A percentile compares a stretch with the other conserved stretches of the same genome.
phyloP scores from a whole-genome alignment of 2,113 vertebrate species.

The Haemorhous mexicanus region DNA sequence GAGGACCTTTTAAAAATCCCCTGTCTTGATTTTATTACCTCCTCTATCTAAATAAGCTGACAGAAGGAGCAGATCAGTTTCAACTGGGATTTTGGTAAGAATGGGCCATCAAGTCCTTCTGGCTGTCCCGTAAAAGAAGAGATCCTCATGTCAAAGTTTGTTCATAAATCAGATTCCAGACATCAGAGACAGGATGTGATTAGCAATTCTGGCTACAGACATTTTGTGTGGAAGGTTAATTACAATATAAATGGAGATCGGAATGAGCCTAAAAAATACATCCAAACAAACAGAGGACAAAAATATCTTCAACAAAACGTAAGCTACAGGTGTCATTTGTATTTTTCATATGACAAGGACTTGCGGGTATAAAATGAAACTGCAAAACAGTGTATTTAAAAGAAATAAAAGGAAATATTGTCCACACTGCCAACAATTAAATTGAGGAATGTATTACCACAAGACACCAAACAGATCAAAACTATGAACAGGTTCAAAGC shows the following conservation, averaged over 20 bases:
- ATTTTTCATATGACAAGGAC: neutral
- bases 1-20: neutral
- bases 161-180: neutral
- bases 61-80: neutral
- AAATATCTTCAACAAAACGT: neutral
- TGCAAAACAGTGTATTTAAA: neutral
- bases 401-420: neutral
- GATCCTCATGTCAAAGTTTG: neutral
- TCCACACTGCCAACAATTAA: neutral
- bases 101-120: neutral
- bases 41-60: neutral
- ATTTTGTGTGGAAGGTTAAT: rapidly evolving
- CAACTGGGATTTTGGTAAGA: neutral
- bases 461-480: neutral
- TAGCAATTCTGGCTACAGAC: neutral
- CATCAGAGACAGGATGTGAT: neutral
- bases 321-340: neutral
- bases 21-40: neutral
- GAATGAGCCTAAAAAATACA: neutral
- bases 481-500: neutral
- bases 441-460: neutral
- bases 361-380: neutral
- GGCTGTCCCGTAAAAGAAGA: neutral
- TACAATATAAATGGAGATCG: neutral
- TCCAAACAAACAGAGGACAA: neutral